Conservation (phyloP, 2,797 vertebrate genomes). For the Chelidonichthys spinosus region DNA sequence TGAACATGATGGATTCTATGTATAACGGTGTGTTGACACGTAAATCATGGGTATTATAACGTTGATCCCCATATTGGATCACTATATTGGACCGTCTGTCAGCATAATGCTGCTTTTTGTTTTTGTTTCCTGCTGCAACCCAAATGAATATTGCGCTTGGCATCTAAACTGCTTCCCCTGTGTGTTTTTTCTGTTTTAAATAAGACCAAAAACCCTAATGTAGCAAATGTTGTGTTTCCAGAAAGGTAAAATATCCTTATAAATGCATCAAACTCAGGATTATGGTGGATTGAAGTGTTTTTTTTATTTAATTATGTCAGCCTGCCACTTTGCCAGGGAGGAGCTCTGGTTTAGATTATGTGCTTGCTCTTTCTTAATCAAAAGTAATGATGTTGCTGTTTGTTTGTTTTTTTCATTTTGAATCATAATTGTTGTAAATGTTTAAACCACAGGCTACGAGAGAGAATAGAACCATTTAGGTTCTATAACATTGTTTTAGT, state of each 20-base stretch:
- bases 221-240: conserved; percentile 2
- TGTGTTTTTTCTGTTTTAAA: not conserved
- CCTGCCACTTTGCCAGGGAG: not conserved
- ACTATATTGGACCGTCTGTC: conserved; percentile 16
- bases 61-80: conserved; percentile 23
- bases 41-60: conserved; percentile 34
- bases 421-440: not conserved
- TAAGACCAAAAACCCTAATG: not conserved
- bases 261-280: not conserved
- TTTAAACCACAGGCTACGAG: conserved; percentile 1
- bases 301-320: not conserved
- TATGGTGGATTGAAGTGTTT: not conserved
- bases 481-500: not conserved
- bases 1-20: conserved; percentile 9
- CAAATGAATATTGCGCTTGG: not conserved
- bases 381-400: no score
- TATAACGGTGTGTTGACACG: conserved; percentile 11
- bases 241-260: not conserved
- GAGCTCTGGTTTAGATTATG: not conserved
- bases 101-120: conserved; percentile 2
- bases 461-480: not conserved
- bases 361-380: not conserved
- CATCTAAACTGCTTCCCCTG: not conserved
- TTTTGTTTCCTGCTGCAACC: not conserved
- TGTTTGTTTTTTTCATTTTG: not conserved